Conservation (phyloP, 2,113 vertebrate species). For the Megaptera novaeangliae region DNA sequence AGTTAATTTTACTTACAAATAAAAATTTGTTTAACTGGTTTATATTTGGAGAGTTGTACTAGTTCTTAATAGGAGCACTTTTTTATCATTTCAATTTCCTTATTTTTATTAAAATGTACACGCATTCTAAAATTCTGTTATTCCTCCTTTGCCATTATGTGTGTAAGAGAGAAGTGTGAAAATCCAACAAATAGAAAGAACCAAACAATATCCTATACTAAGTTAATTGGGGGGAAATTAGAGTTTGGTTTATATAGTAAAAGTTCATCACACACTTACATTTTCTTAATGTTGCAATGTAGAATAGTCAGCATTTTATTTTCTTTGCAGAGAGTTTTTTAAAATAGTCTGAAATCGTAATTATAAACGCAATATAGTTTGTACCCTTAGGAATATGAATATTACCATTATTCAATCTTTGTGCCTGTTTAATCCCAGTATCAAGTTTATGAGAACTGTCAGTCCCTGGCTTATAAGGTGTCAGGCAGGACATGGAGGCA, state of each 20-base stretch:
- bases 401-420: conserved; percentile 24
- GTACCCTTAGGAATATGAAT: not conserved
- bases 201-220: not conserved
- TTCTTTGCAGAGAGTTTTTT: conserved; percentile 19
- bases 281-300: conserved; percentile 7
- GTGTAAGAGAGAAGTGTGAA: not conserved
- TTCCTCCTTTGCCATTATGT: conserved; percentile 14
- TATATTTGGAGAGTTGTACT: conserved; percentile 45
- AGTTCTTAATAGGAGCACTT: conserved; percentile 52
- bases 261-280: not conserved
- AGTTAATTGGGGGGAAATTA: conserved; percentile 20
- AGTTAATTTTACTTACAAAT: conserved; percentile 54
- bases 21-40: conserved; percentile 23
- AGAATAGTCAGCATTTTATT: not conserved
- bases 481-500: not conserved
- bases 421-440: not conserved
- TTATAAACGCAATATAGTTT: not conserved
- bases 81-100: conserved; percentile 23
- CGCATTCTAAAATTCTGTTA: conserved; percentile 1
- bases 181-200: not conserved
- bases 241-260: conserved; percentile 17
- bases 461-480: not conserved
- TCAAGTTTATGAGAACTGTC: not conserved
- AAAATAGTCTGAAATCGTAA: not conserved
- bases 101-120: conserved; percentile 31